A percentile compares a stretch with the other conserved stretches of the same genome.
Evolutionary conservation across 2,113 vertebrate species (phyloP).

Genomic region (Todiramphus saurophagus): DNA sequence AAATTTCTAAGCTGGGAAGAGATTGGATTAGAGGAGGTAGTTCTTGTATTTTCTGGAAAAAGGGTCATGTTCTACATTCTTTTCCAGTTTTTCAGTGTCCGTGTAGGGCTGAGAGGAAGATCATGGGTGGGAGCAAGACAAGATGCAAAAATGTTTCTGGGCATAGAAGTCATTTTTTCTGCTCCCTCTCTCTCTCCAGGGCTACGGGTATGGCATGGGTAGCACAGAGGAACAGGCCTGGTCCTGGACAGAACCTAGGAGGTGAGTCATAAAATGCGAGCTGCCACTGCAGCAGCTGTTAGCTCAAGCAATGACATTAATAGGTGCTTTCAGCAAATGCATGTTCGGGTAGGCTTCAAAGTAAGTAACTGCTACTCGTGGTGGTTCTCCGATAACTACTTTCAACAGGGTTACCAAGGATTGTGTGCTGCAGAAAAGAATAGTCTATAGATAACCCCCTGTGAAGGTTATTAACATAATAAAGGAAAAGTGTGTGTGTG

Average conservation of each 20-base stretch:
- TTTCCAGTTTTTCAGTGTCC: neutral
- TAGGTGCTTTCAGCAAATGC: slow-evolving; percentile 1
- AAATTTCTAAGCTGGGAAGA: neutral
- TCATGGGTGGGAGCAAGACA: neutral
- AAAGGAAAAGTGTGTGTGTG: neutral
- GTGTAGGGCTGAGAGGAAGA: neutral
- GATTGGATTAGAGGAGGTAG: neutral
- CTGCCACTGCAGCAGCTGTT: neutral
- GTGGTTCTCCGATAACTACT: neutral
- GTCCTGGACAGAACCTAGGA: neutral
- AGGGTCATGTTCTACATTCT: neutral
- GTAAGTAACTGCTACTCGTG: neutral
- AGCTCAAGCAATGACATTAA: neutral
- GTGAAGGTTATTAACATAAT: neutral
- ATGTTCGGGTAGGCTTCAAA: slow-evolving; percentile 35
- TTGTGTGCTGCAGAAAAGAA: neutral
- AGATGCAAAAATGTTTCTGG: neutral
- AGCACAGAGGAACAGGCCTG: neutral
- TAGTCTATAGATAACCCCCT: neutral
- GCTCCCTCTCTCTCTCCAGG: neutral
- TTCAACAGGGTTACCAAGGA: neutral
- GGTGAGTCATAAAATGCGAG: neutral
- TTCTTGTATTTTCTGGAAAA: neutral
- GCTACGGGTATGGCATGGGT: neutral
- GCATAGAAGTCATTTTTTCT: neutral